Conservation (phyloP, 2,888 invertebrate species). For the Drosophila flavopinicola region DNA sequence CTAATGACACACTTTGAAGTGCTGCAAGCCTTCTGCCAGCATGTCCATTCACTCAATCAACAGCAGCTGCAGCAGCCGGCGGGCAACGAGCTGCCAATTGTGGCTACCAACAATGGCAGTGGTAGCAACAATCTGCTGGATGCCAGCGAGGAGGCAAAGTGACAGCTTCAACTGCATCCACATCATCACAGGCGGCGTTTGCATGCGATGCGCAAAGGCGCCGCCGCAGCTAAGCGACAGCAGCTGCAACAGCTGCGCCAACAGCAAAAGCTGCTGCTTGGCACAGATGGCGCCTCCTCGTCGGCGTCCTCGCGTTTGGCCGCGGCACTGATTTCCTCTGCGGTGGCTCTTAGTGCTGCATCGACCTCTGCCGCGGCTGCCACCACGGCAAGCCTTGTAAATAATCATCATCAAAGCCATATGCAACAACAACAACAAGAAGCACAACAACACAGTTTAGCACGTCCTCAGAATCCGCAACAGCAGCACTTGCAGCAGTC, state of each 20-base stretch:
- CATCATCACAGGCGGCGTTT: slow-evolving; percentile 81
- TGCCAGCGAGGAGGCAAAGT: slow-evolving; percentile 82
- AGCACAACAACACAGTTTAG: slow-evolving; percentile 37
- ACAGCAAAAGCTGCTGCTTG: slow-evolving; percentile 62
- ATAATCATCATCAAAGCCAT: slow-evolving; percentile 80
- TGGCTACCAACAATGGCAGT: slow-evolving; percentile 62
- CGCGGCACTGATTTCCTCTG: slow-evolving; percentile 70
- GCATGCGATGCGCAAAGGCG: slow-evolving; percentile 77
- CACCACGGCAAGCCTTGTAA: slow-evolving; percentile 75
- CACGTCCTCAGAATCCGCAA: slow-evolving; percentile 22
- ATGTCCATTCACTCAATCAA: slow-evolving; percentile 82
- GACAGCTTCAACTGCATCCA: slow-evolving; percentile 81
- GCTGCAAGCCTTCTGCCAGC: slow-evolving; percentile 87
- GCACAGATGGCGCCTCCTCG: slow-evolving; percentile 62
- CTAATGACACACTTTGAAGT: slow-evolving; percentile 92
- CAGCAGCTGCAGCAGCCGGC: slow-evolving; percentile 62
- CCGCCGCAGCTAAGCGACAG: slow-evolving; percentile 67
- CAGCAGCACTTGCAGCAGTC: slow-evolving; percentile 35
- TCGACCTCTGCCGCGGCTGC: slow-evolving; percentile 57
- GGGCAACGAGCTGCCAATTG: slow-evolving; percentile 59
- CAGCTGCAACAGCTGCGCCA: slow-evolving; percentile 72
- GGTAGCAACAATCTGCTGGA: slow-evolving; percentile 72
- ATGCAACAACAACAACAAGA: slow-evolving; percentile 59
- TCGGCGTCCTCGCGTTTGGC: slow-evolving; percentile 74
- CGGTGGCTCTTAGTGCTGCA: slow-evolving; percentile 68